phyloP scores from a whole-genome alignment of 1,140 invertebrate genomes.

The Archivesica marissinica region DNA sequence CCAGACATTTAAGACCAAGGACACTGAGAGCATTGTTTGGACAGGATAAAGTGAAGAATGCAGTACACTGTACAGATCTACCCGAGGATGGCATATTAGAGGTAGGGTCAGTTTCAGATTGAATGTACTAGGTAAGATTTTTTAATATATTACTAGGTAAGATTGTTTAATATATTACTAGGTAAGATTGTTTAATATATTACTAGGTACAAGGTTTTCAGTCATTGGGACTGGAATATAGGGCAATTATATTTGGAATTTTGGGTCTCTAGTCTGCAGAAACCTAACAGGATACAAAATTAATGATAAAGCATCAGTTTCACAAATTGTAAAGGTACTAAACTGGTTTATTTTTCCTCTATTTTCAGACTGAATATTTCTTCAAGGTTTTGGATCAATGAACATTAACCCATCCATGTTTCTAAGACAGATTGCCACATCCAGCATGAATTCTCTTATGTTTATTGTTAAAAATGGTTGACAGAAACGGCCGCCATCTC shows the following conservation, averaged over 20 bases:
- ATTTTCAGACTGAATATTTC: slow-evolving; percentile 82
- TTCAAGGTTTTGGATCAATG: slow-evolving; percentile 81
- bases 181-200: background rate
- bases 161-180: background rate
- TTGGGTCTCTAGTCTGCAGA: background rate
- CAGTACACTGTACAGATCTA: slow-evolving; percentile 96
- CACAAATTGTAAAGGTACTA: background rate
- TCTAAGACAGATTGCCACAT: too few species aligned
- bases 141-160: background rate
- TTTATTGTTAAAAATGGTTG: too few species aligned
- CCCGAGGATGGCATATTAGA: slow-evolving; percentile 93
- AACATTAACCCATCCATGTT: too few species aligned
- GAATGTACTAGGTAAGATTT: background rate
- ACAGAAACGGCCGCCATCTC: too few species aligned
- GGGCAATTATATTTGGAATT: background rate
- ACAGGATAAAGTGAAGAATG: slow-evolving; percentile 92
- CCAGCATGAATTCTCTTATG: too few species aligned
- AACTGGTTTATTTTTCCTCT: background rate
- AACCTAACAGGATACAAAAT: too few species aligned
- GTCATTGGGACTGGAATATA: background rate
- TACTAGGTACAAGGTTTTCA: background rate
- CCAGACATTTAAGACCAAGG: slow-evolving; percentile 91
- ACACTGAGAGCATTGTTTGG: slow-evolving; percentile 94
- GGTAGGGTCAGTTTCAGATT: slow-evolving; percentile 80
- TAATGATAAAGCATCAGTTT: background rate